Base-by-base conservation (phyloP, 1,140 invertebrate genomes). In the Aphelenchoides fujianensis region DNA sequence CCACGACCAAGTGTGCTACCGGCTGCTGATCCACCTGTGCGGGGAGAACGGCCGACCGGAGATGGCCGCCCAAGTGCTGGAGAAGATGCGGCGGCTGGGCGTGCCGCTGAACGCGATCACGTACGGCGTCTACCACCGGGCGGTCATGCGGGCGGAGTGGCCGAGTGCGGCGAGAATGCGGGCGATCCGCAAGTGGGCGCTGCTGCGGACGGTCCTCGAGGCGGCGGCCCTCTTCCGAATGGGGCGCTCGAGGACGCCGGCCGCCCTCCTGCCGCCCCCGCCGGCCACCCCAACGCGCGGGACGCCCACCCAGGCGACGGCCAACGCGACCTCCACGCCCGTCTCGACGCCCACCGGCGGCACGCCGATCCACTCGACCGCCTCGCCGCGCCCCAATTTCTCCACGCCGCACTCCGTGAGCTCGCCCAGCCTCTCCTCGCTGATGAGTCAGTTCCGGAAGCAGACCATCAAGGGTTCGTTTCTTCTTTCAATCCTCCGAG, bases 11-110 rank as follows among this genome's bases (percentile, higher is more conserved):
- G 91, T 97, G 67, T 97, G 94, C 86, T 98, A 97, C 85, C 88
- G 96, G 76, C 92, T 97, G 32, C 92, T 99, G 90, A 97, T 98
- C 92, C 94, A 98, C 86, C 88, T 98, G 1, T 98, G 96, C 86
- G 95, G 95, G 5, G 90, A 93, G 71, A 92, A 97, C 83, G 91
- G 92, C 70, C 89, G 95, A 80, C 96, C 96, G 1, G 90, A 94
- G 52, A 86, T 98, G 74, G 96, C 96, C 2, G 94, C 98, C 0
- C 93, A 94, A 85, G 89, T 98, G 37, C 87, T 97, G 68, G 92
- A 93, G 79, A 90, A 95, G 64, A 98, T 98, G 95, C 95, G 95
- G 85, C 89, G 91, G n/a, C 90, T 90, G 63, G 92, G 92, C 0
- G 89, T 98, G 16, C 92, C 94, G 82, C 94, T 94, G 1, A 98